Evolutionary conservation across 2,888 invertebrate species (phyloP), one percentile per base, ranked within the genome.

Genomic region (Caenorhabditis plicata): DNA sequence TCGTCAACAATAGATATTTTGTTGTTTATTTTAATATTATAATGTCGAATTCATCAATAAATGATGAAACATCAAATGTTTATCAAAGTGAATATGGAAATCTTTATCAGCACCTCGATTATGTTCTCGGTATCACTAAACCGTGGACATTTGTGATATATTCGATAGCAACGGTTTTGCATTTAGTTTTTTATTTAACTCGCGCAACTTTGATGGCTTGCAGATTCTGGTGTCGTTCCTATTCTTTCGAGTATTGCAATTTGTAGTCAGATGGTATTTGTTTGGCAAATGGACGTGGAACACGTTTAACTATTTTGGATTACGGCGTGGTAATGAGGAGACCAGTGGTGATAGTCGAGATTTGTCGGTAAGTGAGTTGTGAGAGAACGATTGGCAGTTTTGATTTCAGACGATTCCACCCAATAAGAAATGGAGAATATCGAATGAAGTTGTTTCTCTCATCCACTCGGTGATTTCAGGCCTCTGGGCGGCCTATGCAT

Each of bases 341-440:
- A 17, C 22, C 1, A 43, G 17, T 2, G 43, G 27, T 15, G 71
- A 71, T 46, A 65, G 65, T 43, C 54, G 69, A 13, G 62, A 61
- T 33, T 44, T 71, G 32, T 46, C 64, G 39, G 71, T 71, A 9
- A 47, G 67, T 52, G 8, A 4, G 19, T 27, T 19, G 20, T 22
- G 22, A 27, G 23, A 36, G 1, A n/a, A 36, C 19, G 5, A 36
- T 8, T 4, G 20, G 13, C 19, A 8, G 19, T n/a, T 19, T 4
- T 2, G 11, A 3, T 52, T 66, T 25, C 46, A 70, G 64, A 49
- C 44, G n/a, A 67, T 78, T 32, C 78, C 79, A 9, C 76, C 76
- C 1, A 77, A 80, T 56, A 77, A 77, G 33, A 77, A 77, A 32
- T 80, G 80, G 80, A 67, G 80, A 29, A 80, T 78, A 31, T 76